These are phyloP conservation scores for Cheilosia scutellata DNA, from an alignment of 2,888 invertebrate genomes.

Conservation along the genomic window DNA sequence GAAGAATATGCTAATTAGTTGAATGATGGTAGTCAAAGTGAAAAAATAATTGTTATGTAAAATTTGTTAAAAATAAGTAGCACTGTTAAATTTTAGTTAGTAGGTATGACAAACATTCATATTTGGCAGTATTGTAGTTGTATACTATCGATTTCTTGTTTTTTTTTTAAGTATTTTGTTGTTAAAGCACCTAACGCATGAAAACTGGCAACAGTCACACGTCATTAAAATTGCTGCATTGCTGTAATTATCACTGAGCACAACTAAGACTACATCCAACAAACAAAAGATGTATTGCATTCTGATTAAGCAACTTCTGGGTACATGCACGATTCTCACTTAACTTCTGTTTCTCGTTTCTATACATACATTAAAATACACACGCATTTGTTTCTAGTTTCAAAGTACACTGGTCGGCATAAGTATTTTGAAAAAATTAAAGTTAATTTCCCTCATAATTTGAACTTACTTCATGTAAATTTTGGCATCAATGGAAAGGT, in stretches of 20 bases:
- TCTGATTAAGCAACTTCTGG: conserved; percentile 34
- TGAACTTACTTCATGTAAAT: too few relatives aligned
- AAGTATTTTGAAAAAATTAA: too few relatives aligned
- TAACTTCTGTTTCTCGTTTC: conserved; percentile 39
- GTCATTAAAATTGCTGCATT: conserved; percentile 18
- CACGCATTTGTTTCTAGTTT: conserved; percentile 17
- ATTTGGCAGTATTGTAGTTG: conserved; percentile 11
- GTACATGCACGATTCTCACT: conserved; percentile 59
- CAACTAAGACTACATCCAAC: conserved; percentile 20
- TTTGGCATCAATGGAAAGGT: too few relatives aligned
- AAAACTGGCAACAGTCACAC: conserved; percentile 33
- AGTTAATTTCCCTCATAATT: too few relatives aligned
- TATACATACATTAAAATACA: conserved; percentile 30
- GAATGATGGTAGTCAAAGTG: neutral
- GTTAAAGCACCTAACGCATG: conserved; percentile 61
- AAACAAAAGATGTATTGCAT: conserved; percentile 24
- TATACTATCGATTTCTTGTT: conserved; percentile 5
- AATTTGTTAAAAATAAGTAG: conserved; percentile 38
- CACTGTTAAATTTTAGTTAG: conserved; percentile 43
- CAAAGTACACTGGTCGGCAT: too few relatives aligned
- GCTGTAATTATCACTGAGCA: conserved; percentile 11
- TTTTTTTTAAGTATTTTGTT: conserved; percentile 18
- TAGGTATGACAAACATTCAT: conserved; percentile 29
- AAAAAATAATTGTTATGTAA: neutral
- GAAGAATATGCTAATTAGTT: neutral